These are phyloP conservation scores for Neodiprion lecontei DNA, from an alignment of 1,140 invertebrate species.

Conservation along the genomic window DNA sequence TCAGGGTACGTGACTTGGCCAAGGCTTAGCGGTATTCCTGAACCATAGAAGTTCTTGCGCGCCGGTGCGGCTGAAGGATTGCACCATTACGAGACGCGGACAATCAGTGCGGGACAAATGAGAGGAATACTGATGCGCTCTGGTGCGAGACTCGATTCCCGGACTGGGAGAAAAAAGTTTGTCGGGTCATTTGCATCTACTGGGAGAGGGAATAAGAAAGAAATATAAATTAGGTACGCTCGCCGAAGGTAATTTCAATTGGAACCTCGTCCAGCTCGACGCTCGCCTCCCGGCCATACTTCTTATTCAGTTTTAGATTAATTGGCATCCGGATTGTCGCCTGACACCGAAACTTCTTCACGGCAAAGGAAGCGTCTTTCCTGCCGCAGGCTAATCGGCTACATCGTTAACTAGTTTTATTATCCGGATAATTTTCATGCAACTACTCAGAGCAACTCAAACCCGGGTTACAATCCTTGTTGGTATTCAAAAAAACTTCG, in stretches of 20 bases:
- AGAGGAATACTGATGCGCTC: conserved; percentile 45
- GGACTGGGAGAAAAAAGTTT: neutral
- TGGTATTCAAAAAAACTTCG: neutral
- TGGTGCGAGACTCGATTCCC: neutral
- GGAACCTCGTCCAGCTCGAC: too few relatives aligned
- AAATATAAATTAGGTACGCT: conserved; percentile 6
- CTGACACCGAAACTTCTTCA: neutral
- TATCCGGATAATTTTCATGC: too few relatives aligned
- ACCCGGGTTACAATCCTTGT: too few relatives aligned
- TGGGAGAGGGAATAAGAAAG: neutral
- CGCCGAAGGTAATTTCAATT: conserved; percentile 1
- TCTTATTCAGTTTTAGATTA: too few relatives aligned
- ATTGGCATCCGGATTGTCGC: too few relatives aligned
- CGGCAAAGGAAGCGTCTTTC: neutral
- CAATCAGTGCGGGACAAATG: conserved; percentile 49
- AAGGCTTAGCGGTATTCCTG: conserved; percentile 4
- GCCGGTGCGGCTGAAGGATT: conserved; percentile 30
- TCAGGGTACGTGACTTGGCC: conserved; percentile 20
- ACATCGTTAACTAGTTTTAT: too few relatives aligned
- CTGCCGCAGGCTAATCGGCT: neutral
- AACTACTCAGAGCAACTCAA: too few relatives aligned
- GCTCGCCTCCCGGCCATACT: too few relatives aligned
- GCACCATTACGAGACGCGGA: conserved; percentile 44
- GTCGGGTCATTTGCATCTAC: neutral
- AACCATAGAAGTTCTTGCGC: conserved; percentile 17